Conservation (phyloP, 2,888 invertebrate species). For the Campopleginae sp. region DNA sequence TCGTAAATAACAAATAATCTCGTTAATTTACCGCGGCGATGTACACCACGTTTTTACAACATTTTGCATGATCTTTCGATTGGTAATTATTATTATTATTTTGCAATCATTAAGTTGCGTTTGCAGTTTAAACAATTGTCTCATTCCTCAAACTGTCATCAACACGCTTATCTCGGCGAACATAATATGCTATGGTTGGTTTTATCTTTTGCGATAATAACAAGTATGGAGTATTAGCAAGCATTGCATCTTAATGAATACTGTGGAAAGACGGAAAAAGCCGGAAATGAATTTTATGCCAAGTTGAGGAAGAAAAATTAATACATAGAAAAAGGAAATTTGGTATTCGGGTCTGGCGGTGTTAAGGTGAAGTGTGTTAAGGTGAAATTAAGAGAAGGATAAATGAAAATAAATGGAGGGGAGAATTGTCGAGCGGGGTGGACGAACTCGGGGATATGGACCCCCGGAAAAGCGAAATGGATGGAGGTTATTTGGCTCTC, state of each 20-base stretch:
- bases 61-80: background rate
- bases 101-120: too few species aligned
- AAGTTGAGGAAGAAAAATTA: background rate
- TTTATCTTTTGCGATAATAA: background rate
- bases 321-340: background rate
- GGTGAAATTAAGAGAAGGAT: background rate
- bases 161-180: background rate
- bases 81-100: background rate
- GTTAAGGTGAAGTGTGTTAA: too few species aligned
- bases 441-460: slow-evolving; percentile 31
- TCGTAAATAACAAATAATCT: slow-evolving; percentile 6
- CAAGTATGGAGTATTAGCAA: background rate
- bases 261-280: background rate
- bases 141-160: background rate
- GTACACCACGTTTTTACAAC: background rate
- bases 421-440: slow-evolving; percentile 29
- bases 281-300: background rate
- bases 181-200: background rate
- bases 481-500: slow-evolving; percentile 73
- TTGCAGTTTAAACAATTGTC: background rate
- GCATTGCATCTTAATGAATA: background rate
- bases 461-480: slow-evolving; percentile 49
- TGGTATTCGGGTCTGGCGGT: background rate
- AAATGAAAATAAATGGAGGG: slow-evolving; percentile 8
- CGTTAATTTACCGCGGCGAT: background rate